Conservation (phyloP, 1,140 invertebrate genomes). For the Condylostylus longicornis region DNA sequence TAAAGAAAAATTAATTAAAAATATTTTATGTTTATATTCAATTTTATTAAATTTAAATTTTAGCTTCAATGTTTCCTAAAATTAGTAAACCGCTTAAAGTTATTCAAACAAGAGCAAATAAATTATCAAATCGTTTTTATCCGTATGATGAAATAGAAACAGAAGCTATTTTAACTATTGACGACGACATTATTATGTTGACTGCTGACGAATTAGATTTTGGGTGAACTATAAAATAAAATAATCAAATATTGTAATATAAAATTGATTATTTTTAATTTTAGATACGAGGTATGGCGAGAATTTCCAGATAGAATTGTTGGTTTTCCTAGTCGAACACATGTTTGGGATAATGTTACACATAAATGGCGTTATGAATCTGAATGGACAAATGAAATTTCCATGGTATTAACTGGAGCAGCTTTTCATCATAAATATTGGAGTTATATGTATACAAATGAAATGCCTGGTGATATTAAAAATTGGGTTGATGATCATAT, state of each 20-base stretch:
- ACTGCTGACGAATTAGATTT: constrained; percentile 87
- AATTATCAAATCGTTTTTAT: constrained; percentile 85
- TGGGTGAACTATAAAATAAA: constrained; percentile 38
- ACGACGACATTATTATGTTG: constrained; percentile 90
- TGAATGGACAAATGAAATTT: constrained; percentile 89
- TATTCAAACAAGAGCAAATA: constrained; percentile 80
- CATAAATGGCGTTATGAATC: constrained; percentile 79
- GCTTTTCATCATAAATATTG: constrained; percentile 88
- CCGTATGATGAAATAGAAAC: constrained; percentile 88
- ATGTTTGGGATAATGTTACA: constrained; percentile 77
- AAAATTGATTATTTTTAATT: constrained; percentile 9
- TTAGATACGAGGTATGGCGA: constrained; percentile 66
- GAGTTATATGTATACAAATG: constrained; percentile 76
- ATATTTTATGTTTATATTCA: background rate
- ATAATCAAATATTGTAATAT: background rate
- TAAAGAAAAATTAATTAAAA: no score
- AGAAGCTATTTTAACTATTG: constrained; percentile 78
- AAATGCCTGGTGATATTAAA: constrained; percentile 63
- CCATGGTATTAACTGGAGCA: constrained; percentile 85
- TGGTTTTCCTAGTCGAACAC: constrained; percentile 77
- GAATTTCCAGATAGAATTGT: constrained; percentile 89
- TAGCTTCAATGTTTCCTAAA: constrained; percentile 72
- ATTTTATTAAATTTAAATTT: constrained; percentile 14
- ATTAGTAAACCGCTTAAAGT: constrained; percentile 79
- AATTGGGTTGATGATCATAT: constrained; percentile 80